Evolutionary conservation across 2,113 vertebrate species (phyloP).

Genomic region (Craseonycteris thonglongyai): DNA sequence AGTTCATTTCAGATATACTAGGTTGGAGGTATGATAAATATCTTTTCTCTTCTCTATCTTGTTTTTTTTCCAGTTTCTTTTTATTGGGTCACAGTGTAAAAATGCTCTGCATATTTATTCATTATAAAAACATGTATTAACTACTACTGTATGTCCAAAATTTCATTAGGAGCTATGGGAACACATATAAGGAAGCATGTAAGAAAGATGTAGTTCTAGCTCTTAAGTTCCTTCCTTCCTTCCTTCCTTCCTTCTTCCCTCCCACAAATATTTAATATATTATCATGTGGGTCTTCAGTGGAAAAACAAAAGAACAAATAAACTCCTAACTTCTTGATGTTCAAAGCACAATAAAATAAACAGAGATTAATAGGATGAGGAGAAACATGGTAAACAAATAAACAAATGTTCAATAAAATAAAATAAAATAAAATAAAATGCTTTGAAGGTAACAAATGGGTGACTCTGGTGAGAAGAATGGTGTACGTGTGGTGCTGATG

Average conservation of each 20-base stretch:
- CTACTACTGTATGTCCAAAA: background rate
- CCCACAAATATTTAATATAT: background rate
- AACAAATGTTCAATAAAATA: background rate
- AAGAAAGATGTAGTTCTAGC: background rate
- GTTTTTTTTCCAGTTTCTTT: background rate
- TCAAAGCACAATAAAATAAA: background rate
- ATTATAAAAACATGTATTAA: background rate
- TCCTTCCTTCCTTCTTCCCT: background rate
- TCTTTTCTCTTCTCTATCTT: background rate
- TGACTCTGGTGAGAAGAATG: background rate
- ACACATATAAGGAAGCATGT: background rate
- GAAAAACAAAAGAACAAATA: background rate
- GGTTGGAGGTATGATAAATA: background rate
- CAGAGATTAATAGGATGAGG: background rate
- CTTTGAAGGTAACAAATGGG: background rate
- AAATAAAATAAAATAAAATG: too few species aligned
- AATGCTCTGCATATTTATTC: background rate
- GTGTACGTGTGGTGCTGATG: background rate
- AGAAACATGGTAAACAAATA: background rate
- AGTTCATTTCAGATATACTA: background rate
- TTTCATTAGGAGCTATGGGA: background rate
- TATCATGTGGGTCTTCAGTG: background rate
- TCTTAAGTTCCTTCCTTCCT: background rate
- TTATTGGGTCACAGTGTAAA: background rate
- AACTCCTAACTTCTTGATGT: background rate